Base-by-base conservation (phyloP, 1,140 invertebrate species). In the Aphaenogaster ashmeadi region DNA sequence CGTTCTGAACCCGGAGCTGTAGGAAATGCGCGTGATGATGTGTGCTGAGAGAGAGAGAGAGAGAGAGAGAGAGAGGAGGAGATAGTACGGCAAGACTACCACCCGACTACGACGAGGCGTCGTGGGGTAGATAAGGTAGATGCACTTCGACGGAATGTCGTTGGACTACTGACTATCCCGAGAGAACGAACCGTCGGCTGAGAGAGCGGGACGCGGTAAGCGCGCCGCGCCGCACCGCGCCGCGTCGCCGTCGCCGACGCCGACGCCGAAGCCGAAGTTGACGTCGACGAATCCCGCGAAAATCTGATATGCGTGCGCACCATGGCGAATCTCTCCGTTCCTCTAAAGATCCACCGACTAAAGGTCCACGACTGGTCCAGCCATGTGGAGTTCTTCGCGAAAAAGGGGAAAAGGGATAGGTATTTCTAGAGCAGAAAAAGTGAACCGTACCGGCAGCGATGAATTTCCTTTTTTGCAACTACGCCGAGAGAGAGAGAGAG, bases 241-340 rank as follows among this genome's bases (percentile, higher is more conserved):
- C 33, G 86, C 44, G 60, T 8, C 67, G 54, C 38, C 33, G 67
- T 47, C 52, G 41, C 44, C 67, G 15, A 56, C 47, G 47, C n/a
- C 52, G 66, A 56, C 64, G 33, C 7, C 77, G 58, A 27, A 38
- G 41, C 13, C 54, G 52, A 84, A 38, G 52, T 47, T 27, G 18
- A 74, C 38, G 21, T 44, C 44, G 44, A 52, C n/a, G 50, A 90
- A 86, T 84, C 89, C 89, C 90, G 90, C 90, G 90, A 91, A 91
- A 91, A 91, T 89, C 84, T 54, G 79, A 83, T 78, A 50, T 89
- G 89, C 90, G 87, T 87, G 90, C 90, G 90, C 89, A 89, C n/a
- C 41, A 7, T 44, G 56, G 87, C 90, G 77, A 71, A 86, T 86
- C 62, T 69, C 54, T 44, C 72, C 36, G 13, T 67, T 50, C 11